These are phyloP conservation scores for Drosophila sechellia DNA, from an alignment of 1,140 invertebrate genomes.

Conservation along the genomic window DNA sequence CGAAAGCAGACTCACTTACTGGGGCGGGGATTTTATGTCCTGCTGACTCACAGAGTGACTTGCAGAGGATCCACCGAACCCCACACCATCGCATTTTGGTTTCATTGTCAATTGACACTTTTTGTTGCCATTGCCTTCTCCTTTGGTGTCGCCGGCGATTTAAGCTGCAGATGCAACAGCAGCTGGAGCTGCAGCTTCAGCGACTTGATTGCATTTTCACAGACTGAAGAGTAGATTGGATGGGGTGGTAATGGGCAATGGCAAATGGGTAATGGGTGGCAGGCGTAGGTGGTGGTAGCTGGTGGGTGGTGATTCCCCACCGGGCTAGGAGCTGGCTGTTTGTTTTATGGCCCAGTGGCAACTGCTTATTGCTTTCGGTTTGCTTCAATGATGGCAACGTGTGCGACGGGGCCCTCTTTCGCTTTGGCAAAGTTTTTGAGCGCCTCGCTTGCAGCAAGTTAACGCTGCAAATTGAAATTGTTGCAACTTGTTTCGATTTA, in stretches of 20 bases:
- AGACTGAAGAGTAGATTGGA: constrained; percentile 47
- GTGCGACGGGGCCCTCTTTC: constrained; percentile 2
- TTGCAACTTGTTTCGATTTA: constrained; percentile 41
- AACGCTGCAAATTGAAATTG: constrained; percentile 60
- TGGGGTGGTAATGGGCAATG: background rate
- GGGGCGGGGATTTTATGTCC: constrained; percentile 51
- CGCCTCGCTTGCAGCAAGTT: constrained; percentile 47
- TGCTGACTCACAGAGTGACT: constrained; percentile 55
- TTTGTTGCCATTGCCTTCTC: constrained; percentile 34
- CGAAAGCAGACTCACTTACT: constrained; percentile 61
- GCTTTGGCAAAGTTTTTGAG: constrained; percentile 38
- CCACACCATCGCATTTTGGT: constrained; percentile 44
- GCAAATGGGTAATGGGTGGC: background rate
- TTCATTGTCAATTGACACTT: constrained; percentile 70
- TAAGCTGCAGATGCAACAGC: constrained; percentile 43
- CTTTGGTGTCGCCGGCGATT: constrained; percentile 51
- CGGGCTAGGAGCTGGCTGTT: constrained; percentile 38
- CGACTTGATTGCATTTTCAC: constrained; percentile 61
- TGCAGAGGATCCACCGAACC: constrained; percentile 3
- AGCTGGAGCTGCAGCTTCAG: constrained; percentile 19
- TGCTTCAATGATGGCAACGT: constrained; percentile 57
- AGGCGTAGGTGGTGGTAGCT: background rate
- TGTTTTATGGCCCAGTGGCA: constrained; percentile 57
- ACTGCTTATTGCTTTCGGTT: constrained; percentile 66
- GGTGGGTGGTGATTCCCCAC: background rate